phyloP scores from a whole-genome alignment of 2,888 invertebrate genomes.

The Nemotelus pantherinus region DNA sequence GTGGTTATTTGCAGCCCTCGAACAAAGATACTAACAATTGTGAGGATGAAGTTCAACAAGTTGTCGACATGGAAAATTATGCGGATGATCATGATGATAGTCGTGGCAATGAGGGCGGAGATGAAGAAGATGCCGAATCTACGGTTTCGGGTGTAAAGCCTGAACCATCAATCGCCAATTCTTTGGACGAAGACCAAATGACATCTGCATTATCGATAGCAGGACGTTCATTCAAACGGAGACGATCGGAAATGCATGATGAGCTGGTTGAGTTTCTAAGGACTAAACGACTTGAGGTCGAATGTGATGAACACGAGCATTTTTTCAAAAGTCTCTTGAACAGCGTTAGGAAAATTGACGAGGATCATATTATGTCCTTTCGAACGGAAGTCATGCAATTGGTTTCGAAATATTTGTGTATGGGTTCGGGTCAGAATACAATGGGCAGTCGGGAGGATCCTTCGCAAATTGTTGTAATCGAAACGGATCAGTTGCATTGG shows the following conservation, averaged over 20 bases:
- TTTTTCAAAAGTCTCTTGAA: conserved; percentile 53
- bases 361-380: conserved; percentile 52
- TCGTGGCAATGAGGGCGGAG: neutral
- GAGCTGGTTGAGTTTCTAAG: conserved; percentile 43
- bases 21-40: neutral
- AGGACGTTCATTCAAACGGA: neutral
- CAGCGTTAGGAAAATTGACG: conserved; percentile 52
- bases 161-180: neutral
- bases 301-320: conserved; percentile 52
- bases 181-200: neutral
- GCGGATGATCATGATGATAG: neutral
- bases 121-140: neutral
- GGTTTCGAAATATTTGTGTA: conserved; percentile 52
- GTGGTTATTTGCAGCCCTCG: neutral
- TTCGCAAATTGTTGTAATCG: conserved; percentile 51
- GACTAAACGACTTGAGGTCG: conserved; percentile 22
- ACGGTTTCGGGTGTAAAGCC: neutral
- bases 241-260: conserved; percentile 32
- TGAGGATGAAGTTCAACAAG: neutral
- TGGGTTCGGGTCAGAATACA: conserved; percentile 47
- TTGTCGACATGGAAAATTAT: conserved; percentile 6
- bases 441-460: conserved; percentile 28
- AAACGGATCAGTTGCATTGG: conserved; percentile 53
- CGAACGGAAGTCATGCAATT: conserved; percentile 52
- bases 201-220: neutral